A percentile compares a stretch with the other conserved stretches of the same genome.
phyloP scores from a whole-genome alignment of 2,797 vertebrate species.

The Tiaroga cobitis region DNA sequence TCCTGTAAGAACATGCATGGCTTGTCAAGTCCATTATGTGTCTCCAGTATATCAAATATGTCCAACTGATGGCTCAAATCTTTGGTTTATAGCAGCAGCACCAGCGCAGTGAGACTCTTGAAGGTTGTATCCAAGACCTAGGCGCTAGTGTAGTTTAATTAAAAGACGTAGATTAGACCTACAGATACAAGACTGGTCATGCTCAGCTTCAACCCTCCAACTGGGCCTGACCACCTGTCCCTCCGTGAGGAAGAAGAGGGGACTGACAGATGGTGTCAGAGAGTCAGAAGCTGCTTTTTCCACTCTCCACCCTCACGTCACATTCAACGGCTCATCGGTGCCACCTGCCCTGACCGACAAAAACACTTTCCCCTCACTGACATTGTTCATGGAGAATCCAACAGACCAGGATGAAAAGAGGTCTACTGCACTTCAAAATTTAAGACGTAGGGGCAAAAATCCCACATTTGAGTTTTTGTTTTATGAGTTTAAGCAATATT shows the following conservation, averaged over 20 bases:
- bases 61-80: background rate
- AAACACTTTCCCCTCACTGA: background rate
- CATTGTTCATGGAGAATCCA: background rate
- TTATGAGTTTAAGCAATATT: background rate
- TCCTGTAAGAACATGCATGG: slow-evolving; percentile 28
- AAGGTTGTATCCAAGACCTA: slow-evolving; percentile 22
- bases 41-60: background rate
- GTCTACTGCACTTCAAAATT: background rate
- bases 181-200: slow-evolving; percentile 28
- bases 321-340: slow-evolving; percentile 73
- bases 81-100: background rate
- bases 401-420: background rate
- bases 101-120: slow-evolving; percentile 19
- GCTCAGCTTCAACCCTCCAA: slow-evolving; percentile 60
- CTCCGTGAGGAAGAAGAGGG: slow-evolving; percentile 69
- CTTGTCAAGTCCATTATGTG: slow-evolving; percentile 15
- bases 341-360: slow-evolving; percentile 75
- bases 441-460: background rate
- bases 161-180: slow-evolving; percentile 36
- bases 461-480: background rate
- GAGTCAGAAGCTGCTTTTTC: slow-evolving; percentile 46
- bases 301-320: slow-evolving; percentile 58
- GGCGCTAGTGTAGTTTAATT: slow-evolving; percentile 28
- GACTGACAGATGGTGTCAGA: slow-evolving; percentile 78
- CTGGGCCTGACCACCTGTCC: slow-evolving; percentile 76